Base-by-base conservation (phyloP, 2,888 invertebrate species). In the Teinopalpus imperialis region DNA sequence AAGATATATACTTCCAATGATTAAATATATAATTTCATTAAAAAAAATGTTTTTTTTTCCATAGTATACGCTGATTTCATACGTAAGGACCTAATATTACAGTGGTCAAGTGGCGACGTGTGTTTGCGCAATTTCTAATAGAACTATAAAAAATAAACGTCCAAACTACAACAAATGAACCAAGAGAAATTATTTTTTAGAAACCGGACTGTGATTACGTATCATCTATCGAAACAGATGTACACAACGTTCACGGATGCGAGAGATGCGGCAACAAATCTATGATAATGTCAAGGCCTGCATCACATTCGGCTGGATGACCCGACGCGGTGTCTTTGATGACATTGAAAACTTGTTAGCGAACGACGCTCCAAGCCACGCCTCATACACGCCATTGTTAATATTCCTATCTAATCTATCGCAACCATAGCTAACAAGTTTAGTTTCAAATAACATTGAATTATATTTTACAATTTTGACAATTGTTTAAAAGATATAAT, bases 251-350 rank as follows among this genome's bases (percentile, higher is more conserved):
- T 50, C 20, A 48, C 47, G 55, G 51, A 55, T 52, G 42, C 48
- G 10, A 27, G 20, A 35, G 36, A 49, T 45, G 45, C 42, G 30
- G 42, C 36, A 27, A 39, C 23, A 8, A 27, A 23, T 42, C 46
- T 43, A 12, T 32, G 44, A 65, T 69, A 74, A 74, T 72, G 74
- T 72, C 74, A 74, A 71, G 75, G 74, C 52, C 56, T 43, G 43
- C 50, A 56, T 54, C 49, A 43, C 46, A 57, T 60, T 61, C 49
- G 56, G 48, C 55, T 53, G n/a, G 56, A 37, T 48, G 43, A 48
- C 46, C 39, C 45, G 41, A 43, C 32, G 31, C 26, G 46, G 56
- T 53, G 56, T 59, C 55, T 54, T 54, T 59, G 51, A 61, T 49
- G 69, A 65, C 74, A 66, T 72, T 70, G 70, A 59, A 54, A 56